Base-by-base conservation (phyloP, 2,888 invertebrate genomes). In the Oscheius sp. region DNA sequence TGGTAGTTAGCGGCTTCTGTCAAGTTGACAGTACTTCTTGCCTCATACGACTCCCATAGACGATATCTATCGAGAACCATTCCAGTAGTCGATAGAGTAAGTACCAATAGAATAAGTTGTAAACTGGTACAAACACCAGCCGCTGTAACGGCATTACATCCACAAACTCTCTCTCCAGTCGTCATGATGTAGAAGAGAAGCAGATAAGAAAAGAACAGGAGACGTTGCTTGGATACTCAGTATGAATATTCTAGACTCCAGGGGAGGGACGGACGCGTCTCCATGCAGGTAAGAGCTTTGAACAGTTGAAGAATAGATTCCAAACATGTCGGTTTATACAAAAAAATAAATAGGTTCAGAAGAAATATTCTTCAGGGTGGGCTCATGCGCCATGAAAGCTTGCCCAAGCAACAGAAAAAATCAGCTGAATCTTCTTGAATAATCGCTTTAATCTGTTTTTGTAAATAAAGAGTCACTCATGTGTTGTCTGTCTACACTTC, bases 121-220 rank as follows among this genome's bases (percentile, higher is more conserved):
- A 79, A 63, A 62, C 75, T 75, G 36, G 76, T 75, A 9, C 76
- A 73, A 6, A 80, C 74, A n/a, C 80, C 80, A 20, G 80, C 80
- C 24, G 78, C 76, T 9, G 80, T 80, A 12, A 80, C 72, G 17
- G 77, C 80, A 72, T 80, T 78, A 57, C 79, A 80, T 24, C 80
- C 79, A 49, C 80, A 80, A 28, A 80, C 68, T 68, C 75, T 73
- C 56, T 80, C 80, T n/a, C n/a, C n/a, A n/a, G n/a, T n/a, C n/a
- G 75, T 68, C 64, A 73, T 78, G 32, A 17, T 4, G 28, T 28
- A n/a, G 51, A 20, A 54, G 54, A 54, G 30, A 33, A 17, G 14
- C 41, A 17, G 14, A 2, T 41, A 41, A 12, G 41, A 20, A 41
- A 20, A 41, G 5, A 20, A 41, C 5, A 6, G 12, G 12, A 12